Base-by-base conservation (phyloP, 2,113 vertebrate genomes). In the Nyctereutes procyonoides region DNA sequence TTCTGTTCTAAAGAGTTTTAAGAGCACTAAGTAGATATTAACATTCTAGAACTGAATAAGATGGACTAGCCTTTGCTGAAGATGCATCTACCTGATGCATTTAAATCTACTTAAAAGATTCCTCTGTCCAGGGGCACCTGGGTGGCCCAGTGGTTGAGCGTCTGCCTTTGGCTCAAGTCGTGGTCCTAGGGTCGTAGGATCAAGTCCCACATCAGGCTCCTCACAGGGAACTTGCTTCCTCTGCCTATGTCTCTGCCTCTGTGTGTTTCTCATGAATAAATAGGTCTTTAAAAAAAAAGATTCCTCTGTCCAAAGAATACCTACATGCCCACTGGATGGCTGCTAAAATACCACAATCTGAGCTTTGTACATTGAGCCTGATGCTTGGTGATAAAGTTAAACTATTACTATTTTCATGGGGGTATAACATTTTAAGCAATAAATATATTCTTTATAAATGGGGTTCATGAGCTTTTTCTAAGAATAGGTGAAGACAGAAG, bases 31-130 rank as follows among this genome's bases (percentile, higher is more conserved):
- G 19, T 56, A 90, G 11, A 65, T 1, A 88, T 24, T 13, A 87
- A 53, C 30, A 62, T 20, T 55, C 26, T 76, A 71, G 65, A 22
- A 92, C 20, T 83, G 74, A 48, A 79, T 14, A 88, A 83, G 43
- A 69, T 71, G 11, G 76, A 17, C 30, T 58, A 69, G 55, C 4
- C 48, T 96, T 83, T 91, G 86, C 48, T 48, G 20, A 93, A 96
- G 73, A 84, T 22, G 17, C 32, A 90, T 53, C 22, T 96, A 48
- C 24, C 56, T 32, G 10, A 97, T 63, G 12, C 38, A 93, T 89
- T 89, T 90, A 96, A 86, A 43, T 35, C 17, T 76, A 76, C 35
- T 92, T 96, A 95, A 91, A 88, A 86, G 92, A 63, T 77, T 73
- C n/a, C 12, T 80, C 53, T 65, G 65, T 69, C 65, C 65, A 69